Evolutionary conservation across 2,888 invertebrate species (phyloP).

Genomic region (Drosophila dives): DNA sequence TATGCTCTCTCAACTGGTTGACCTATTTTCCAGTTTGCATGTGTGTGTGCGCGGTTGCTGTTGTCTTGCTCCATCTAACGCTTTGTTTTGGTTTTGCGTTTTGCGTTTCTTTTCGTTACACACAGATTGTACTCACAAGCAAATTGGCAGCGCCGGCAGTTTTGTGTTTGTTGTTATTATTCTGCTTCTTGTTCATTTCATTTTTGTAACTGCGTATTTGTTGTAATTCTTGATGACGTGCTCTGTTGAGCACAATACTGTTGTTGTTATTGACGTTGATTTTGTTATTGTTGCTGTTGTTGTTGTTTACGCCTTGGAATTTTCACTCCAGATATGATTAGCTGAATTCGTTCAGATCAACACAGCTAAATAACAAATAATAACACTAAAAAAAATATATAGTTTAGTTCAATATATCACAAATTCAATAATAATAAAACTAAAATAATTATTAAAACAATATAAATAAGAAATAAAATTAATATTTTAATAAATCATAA

Average conservation of each 20-base stretch:
- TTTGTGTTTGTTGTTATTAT: slow-evolving; percentile 3
- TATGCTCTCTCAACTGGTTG: slow-evolving; percentile 69
- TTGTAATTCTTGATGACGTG: slow-evolving; percentile 71
- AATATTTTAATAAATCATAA: background rate
- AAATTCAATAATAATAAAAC: background rate
- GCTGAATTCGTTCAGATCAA: slow-evolving; percentile 70
- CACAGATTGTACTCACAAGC: slow-evolving; percentile 63
- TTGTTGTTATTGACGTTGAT: slow-evolving; percentile 21
- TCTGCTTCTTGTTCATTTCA: slow-evolving; percentile 8
- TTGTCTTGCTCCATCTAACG: slow-evolving; percentile 65
- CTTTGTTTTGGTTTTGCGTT: slow-evolving; percentile 75
- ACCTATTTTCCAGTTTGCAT: slow-evolving; percentile 77
- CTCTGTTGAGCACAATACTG: slow-evolving; percentile 57
- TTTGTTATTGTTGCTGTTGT: slow-evolving; percentile 20
- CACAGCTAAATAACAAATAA: slow-evolving; percentile 46
- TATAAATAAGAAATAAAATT: background rate
- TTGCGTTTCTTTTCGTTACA: slow-evolving; percentile 66
- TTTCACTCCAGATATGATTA: slow-evolving; percentile 75
- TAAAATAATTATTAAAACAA: background rate
- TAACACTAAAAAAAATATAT: slow-evolving; percentile 1
- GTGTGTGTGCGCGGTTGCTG: slow-evolving; percentile 34
- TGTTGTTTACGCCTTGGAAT: slow-evolving; percentile 53
- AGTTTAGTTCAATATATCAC: background rate
- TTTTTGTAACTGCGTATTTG: slow-evolving; percentile 75
- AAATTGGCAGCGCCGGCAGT: slow-evolving; percentile 42